Evolutionary conservation across 2,888 invertebrate species (phyloP).

Genomic region (Drosophila dives): DNA sequence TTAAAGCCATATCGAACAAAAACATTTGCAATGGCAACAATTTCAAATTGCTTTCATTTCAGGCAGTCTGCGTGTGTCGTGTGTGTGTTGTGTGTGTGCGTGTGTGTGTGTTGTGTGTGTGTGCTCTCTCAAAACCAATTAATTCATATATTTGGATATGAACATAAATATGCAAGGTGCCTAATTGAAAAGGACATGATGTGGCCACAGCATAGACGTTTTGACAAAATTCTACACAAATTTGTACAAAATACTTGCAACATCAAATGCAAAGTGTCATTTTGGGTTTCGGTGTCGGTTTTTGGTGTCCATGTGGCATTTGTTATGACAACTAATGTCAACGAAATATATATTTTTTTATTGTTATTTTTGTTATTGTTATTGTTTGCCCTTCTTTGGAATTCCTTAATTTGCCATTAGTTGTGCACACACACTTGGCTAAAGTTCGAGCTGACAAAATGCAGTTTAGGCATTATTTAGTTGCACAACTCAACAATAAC

Average conservation of each 20-base stretch:
- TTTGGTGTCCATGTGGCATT: constrained; percentile 38
- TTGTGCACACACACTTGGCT: constrained; percentile 25
- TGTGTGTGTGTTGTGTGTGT: neutral
- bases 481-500: constrained; percentile 60
- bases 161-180: constrained; percentile 43
- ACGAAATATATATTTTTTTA: neutral
- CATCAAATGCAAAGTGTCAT: constrained; percentile 39
- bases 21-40: constrained; percentile 54
- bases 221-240: constrained; percentile 58
- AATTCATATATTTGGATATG: constrained; percentile 66
- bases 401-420: constrained; percentile 62
- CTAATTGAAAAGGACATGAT: constrained; percentile 67
- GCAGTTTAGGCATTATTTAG: constrained; percentile 25
- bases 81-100: neutral
- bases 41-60: constrained; percentile 45
- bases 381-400: constrained; percentile 55
- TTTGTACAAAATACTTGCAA: constrained; percentile 49
- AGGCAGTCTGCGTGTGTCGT: constrained; percentile 20
- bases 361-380: constrained; percentile 24
- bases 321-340: constrained; percentile 75
- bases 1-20: constrained; percentile 50
- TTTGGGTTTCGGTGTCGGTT: constrained; percentile 27
- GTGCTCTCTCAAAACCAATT: constrained; percentile 68
- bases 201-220: constrained; percentile 17
- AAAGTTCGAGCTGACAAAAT: constrained; percentile 13